Percentiles rank a stretch among this genome's conserved stretches.
These are phyloP conservation scores for Salvelinus fontinalis DNA, from an alignment of 2,113 vertebrate genomes.

Conservation along the genomic window DNA sequence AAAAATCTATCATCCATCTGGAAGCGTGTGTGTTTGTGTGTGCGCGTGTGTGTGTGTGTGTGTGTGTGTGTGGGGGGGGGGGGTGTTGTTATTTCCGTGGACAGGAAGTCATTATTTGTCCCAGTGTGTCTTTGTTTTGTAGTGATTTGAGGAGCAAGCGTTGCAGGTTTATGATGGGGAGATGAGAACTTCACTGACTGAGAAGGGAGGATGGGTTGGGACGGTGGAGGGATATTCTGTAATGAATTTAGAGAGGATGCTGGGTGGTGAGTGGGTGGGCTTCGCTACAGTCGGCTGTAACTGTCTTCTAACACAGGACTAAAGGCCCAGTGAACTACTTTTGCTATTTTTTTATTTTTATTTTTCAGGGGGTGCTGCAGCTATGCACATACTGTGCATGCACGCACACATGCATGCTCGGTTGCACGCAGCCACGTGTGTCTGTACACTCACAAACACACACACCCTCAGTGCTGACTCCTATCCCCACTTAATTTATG, in stretches of 20 bases:
- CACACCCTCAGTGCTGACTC: too few species aligned
- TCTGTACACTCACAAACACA: too few species aligned
- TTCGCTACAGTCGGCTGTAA: too few species aligned
- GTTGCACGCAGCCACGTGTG: too few species aligned
- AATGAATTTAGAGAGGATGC: conserved; percentile 4
- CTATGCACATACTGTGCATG: too few species aligned
- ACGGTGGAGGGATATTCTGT: conserved; percentile 25
- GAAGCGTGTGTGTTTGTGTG: neutral
- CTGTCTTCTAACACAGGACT: too few species aligned
- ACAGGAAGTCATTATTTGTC: conserved; percentile 23
- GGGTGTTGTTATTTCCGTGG: neutral
- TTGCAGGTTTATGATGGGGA: conserved; percentile 23
- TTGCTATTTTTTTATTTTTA: too few species aligned
- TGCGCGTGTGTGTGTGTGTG: neutral
- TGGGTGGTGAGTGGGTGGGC: neutral
- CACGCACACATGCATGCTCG: too few species aligned
- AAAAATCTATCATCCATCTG: conserved; percentile 58
- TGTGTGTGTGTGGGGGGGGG: too few species aligned
- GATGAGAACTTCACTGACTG: conserved; percentile 56
- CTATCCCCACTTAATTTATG: too few species aligned
- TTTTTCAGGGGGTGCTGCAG: too few species aligned
- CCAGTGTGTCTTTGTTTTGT: conserved; percentile 17
- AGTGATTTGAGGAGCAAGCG: conserved; percentile 19
- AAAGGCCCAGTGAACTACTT: too few species aligned
- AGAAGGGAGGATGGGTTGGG: conserved; percentile 24